A percentile compares a stretch with the other conserved stretches of the same genome.
These are phyloP conservation scores for Ophion costatus DNA, from an alignment of 2,888 invertebrate genomes.

Conservation along the genomic window DNA sequence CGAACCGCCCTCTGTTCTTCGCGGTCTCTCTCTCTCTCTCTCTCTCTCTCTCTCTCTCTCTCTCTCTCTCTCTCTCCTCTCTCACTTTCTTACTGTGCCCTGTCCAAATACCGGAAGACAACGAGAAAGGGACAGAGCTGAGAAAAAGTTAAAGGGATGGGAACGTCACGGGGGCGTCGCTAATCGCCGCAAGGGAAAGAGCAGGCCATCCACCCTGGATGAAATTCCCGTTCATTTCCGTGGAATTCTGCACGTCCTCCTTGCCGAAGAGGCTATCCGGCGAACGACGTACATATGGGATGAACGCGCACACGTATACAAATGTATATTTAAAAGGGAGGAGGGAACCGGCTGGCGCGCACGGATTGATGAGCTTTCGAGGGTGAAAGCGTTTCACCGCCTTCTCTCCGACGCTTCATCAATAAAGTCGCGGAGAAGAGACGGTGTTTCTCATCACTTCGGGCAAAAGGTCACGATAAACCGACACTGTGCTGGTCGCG, in stretches of 20 bases:
- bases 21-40: background rate
- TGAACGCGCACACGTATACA: background rate
- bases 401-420: constrained; percentile 54
- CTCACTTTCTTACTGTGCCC: background rate
- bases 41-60: constrained; percentile 1
- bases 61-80: constrained; percentile 12
- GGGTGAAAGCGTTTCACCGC: constrained; percentile 54
- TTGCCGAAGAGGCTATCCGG: constrained; percentile 1
- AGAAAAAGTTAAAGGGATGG: constrained; percentile 27
- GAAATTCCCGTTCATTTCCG: constrained; percentile 62
- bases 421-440: constrained; percentile 60
- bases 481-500: constrained; percentile 13
- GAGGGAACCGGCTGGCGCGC: constrained; percentile 33
- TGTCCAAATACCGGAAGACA: constrained; percentile 11
- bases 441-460: constrained; percentile 47
- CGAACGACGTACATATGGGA: constrained; percentile 18
- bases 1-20: constrained; percentile 1
- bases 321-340: constrained; percentile 4
- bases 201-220: constrained; percentile 28
- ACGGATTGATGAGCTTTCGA: constrained; percentile 64
- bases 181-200: constrained; percentile 58
- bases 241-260: constrained; percentile 50
- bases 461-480: constrained; percentile 53
- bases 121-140: background rate
- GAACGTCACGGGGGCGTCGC: constrained; percentile 44